These are phyloP conservation scores for Gallinago nigripennis DNA, from an alignment of 2,797 vertebrate species.

Conservation along the genomic window DNA sequence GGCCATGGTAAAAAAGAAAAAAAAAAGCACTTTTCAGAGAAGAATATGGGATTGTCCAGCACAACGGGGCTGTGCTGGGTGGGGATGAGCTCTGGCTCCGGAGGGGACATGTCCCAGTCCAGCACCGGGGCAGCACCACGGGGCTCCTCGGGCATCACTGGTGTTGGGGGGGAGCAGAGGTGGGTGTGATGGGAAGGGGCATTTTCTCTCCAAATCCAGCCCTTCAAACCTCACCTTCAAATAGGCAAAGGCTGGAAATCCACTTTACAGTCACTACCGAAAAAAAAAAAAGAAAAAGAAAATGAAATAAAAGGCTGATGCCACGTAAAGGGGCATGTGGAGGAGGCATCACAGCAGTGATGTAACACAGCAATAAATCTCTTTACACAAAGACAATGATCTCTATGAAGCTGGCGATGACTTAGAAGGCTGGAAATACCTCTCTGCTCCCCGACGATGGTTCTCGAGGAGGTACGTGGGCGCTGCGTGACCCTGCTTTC, in stretches of 20 bases:
- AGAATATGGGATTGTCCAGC: rapidly evolving
- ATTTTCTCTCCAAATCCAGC: not conserved
- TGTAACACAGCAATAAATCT: not conserved
- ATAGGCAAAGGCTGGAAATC: not conserved
- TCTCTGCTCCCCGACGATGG: not conserved
- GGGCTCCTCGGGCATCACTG: not conserved
- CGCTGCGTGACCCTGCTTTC: not conserved
- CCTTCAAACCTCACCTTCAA: not conserved
- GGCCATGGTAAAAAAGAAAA: too few species aligned
- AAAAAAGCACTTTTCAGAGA: not conserved
- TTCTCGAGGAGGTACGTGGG: not conserved
- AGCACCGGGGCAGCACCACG: rapidly evolving
- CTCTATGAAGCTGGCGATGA: not conserved
- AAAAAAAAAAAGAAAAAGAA: not conserved
- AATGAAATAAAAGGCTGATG: not conserved
- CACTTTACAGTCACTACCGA: not conserved
- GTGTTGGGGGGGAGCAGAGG: rapidly evolving
- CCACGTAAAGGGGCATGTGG: not conserved
- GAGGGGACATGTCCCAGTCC: not conserved
- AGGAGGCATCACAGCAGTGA: not conserved
- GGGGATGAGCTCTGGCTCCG: rapidly evolving
- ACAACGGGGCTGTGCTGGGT: rapidly evolving
- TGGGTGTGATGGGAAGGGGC: not conserved
- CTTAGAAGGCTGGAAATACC: not conserved
- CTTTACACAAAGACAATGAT: not conserved